Conservation (phyloP, 2,888 invertebrate genomes). For the Nomada ferruginata region DNA sequence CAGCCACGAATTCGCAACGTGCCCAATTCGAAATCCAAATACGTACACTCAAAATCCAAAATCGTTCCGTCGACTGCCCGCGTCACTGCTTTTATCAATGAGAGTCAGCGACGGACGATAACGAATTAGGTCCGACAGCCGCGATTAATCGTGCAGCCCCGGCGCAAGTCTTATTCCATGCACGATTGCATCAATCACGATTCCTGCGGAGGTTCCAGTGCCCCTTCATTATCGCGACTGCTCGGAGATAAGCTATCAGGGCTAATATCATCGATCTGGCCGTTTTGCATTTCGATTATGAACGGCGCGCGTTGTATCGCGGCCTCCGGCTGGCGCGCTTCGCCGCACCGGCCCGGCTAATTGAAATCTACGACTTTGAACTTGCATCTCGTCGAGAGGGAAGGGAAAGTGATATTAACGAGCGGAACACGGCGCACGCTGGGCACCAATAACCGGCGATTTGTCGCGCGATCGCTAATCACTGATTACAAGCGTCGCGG, state of each 20-base stretch:
- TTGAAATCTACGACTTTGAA: constrained; percentile 82
- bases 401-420: constrained; percentile 57
- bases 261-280: constrained; percentile 69
- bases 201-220: constrained; percentile 22
- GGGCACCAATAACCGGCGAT: constrained; percentile 59
- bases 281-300: constrained; percentile 72
- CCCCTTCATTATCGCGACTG: constrained; percentile 60
- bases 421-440: constrained; percentile 32
- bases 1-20: too few species aligned
- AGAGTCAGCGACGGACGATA: constrained; percentile 5
- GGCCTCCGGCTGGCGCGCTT: constrained; percentile 62
- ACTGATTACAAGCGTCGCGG: constrained; percentile 63
- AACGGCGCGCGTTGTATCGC: constrained; percentile 10
- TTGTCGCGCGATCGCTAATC: constrained; percentile 70
- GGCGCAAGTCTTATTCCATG: constrained; percentile 56
- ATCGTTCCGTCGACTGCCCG: too few species aligned
- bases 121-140: constrained; percentile 52
- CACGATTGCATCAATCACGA: constrained; percentile 64
- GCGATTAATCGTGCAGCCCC: constrained; percentile 59
- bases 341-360: constrained; percentile 65
- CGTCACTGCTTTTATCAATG: too few species aligned
- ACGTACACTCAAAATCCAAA: too few species aligned
- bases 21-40: too few species aligned
- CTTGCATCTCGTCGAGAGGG: constrained; percentile 55
- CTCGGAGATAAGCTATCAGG: constrained; percentile 67